These are phyloP conservation scores for Myotis vivesi DNA, from an alignment of 2,797 vertebrate species.

Conservation along the genomic window DNA sequence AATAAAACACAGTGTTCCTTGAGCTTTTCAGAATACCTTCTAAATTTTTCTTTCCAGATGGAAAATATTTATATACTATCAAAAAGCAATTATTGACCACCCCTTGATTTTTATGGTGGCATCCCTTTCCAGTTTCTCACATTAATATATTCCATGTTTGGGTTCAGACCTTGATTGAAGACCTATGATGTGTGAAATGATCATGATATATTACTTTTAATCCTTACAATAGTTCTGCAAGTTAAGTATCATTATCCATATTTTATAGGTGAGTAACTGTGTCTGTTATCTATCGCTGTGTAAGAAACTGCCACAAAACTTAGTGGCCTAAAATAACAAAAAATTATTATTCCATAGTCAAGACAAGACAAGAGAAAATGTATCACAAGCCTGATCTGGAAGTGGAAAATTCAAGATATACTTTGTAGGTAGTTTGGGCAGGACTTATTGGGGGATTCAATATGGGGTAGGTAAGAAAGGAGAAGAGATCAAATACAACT, in stretches of 20 bases:
- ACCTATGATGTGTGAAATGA: neutral
- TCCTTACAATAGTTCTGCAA: neutral
- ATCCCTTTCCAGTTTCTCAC: neutral
- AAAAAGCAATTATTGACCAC: neutral
- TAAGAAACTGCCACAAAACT: neutral
- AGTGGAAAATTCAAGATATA: neutral
- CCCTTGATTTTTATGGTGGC: neutral
- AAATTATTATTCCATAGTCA: neutral
- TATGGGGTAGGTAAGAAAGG: neutral
- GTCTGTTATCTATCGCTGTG: neutral
- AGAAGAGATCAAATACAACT: neutral
- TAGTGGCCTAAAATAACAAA: neutral
- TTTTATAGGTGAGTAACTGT: neutral
- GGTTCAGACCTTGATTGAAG: neutral
- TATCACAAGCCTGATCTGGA: neutral
- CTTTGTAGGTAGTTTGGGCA: neutral
- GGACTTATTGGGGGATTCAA: neutral
- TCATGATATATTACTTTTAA: conserved; percentile 26
- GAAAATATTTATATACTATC: neutral
- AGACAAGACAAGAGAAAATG: neutral
- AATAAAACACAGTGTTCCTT: neutral
- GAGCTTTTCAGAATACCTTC: neutral
- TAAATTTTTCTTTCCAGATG: neutral
- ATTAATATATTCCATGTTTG: neutral
- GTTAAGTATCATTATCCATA: neutral